Evolutionary conservation across 2,797 vertebrate genomes (phyloP), one percentile per base, ranked within the genome.

Genomic region (Lacerta viridis): DNA sequence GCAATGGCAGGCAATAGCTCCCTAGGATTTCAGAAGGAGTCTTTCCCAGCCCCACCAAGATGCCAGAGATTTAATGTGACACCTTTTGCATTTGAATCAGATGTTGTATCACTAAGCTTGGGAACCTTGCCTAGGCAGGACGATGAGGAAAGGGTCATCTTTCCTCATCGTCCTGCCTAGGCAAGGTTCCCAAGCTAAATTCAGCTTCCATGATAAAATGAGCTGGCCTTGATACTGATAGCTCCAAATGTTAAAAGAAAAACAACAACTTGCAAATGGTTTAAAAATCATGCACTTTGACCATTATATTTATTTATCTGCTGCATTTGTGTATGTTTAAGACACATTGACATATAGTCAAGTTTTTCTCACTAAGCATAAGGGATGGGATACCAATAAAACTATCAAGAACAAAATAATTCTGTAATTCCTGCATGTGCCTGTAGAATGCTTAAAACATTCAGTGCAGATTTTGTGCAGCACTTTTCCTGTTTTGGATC

Each of bases 291-390:
- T 39, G 9, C 55, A 50, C 36, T 39, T 39, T 2, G 36, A 27
- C 23, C 41, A 36, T 33, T 75, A 25, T 77, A 71, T 61, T 80
- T 46, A 82, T 75, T 20, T 27, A 64, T 81, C 29, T 29, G 8
- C 29, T 86, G 29, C 50, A 76, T 76, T 33, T 68, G 41, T 77
- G 18, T 36, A 8, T 74, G 69, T 17, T 75, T 83, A 75, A 87
- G 20, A 76, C 7, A 68, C 11, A 68, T 7, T 78, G 75, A 68
- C 66, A 61, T 15, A 80, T 71, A 55, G n/a, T 55, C 85, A 86
- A 18, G 77, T 71, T 84, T 78, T 69, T 71, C 27, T 88, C 27
- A 78, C 68, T 33, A 79, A 71, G n/a, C 59, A 20, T 18, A 74
- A 80, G 33, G 55, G 13, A 74, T 64, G 29, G 39, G 39, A 11